Conservation (phyloP, 1,140 invertebrate genomes). For the Diabrotica virgifera region DNA sequence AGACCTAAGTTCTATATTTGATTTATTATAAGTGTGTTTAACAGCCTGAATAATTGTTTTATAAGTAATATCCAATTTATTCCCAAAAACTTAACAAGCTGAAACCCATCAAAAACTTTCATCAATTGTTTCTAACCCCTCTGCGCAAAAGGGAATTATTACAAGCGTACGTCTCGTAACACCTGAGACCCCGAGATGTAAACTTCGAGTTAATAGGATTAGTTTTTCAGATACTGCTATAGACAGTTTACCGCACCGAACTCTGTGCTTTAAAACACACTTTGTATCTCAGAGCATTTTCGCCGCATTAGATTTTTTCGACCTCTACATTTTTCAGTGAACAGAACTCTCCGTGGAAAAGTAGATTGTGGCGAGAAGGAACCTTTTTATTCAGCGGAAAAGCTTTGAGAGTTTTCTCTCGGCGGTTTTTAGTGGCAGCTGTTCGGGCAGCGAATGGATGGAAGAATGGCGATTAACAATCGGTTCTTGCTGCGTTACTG, state of each 20-base stretch:
- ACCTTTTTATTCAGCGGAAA: background rate
- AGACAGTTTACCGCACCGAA: no score
- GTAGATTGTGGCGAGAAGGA: background rate
- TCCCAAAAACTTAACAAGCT: no score
- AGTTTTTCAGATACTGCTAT: background rate
- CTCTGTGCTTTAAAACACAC: background rate
- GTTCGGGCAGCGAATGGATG: no score
- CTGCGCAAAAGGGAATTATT: no score
- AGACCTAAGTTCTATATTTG: no score
- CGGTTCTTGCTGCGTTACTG: no score
- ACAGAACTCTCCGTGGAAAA: background rate
- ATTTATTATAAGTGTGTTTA: no score
- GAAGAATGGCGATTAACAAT: no score
- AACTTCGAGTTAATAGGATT: background rate
- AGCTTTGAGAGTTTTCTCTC: background rate
- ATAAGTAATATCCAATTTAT: no score
- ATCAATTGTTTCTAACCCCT: no score
- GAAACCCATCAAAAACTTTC: no score
- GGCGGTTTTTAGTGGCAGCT: background rate
- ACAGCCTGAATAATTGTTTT: no score
- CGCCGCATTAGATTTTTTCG: background rate
- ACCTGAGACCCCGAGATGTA: background rate
- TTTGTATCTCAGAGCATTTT: constrained; percentile 3
- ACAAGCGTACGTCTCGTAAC: background rate
- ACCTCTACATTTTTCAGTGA: background rate